A percentile compares a stretch with the other conserved stretches of the same genome.
phyloP scores from a whole-genome alignment of 1,140 invertebrate species.

The Cotesia typhae region DNA sequence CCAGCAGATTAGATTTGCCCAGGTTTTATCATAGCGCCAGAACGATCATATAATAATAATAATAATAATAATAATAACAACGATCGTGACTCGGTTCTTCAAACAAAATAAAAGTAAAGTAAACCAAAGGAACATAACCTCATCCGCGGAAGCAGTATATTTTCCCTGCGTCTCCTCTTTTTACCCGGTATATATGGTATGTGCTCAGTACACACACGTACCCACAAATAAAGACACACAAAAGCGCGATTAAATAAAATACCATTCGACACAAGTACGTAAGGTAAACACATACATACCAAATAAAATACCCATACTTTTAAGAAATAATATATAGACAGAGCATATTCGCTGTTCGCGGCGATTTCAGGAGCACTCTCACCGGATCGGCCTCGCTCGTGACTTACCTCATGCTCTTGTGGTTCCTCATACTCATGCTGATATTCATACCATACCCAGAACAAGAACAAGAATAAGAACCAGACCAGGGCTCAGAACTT shows the following conservation, averaged over 20 bases:
- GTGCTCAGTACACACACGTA: background rate
- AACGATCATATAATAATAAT: too few species aligned
- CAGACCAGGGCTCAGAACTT: too few species aligned
- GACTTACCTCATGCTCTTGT: constrained; percentile 43
- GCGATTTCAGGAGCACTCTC: constrained; percentile 42
- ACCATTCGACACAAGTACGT: background rate
- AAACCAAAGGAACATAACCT: constrained; percentile 18
- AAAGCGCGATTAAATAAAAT: background rate
- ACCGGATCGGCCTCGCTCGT: constrained; percentile 42
- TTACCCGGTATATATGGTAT: background rate
- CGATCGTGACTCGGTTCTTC: background rate
- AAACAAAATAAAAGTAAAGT: background rate
- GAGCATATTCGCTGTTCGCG: constrained; percentile 8
- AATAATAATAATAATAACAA: too few species aligned
- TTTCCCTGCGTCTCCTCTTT: background rate
- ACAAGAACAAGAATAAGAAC: too few species aligned
- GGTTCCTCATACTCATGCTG: constrained; percentile 28
- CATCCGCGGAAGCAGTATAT: background rate
- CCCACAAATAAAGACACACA: background rate
- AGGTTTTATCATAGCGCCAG: too few species aligned
- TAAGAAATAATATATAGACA: background rate
- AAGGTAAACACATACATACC: too few species aligned
- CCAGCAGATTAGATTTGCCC: too few species aligned
- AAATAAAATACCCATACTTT: background rate
- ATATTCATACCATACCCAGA: too few species aligned